A percentile compares a stretch with the other conserved stretches of the same genome.
These are phyloP conservation scores for Bettongia penicillata DNA, from an alignment of 2,113 vertebrate genomes.

Conservation along the genomic window DNA sequence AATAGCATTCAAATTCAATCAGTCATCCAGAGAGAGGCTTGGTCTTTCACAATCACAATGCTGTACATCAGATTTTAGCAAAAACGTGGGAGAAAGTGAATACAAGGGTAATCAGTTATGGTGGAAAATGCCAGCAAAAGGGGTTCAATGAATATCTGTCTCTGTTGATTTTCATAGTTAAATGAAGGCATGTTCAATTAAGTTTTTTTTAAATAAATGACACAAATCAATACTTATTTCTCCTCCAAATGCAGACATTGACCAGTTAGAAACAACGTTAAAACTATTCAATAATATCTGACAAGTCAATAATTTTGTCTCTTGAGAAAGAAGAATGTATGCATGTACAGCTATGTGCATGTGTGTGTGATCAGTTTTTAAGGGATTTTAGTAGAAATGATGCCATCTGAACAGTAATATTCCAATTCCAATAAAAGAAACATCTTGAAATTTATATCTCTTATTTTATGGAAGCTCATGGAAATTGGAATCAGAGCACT, in stretches of 20 bases:
- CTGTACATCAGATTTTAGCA: constrained; percentile 46
- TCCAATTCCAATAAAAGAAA: not conserved
- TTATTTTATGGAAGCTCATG: not conserved
- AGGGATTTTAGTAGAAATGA: not conserved
- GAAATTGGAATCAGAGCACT: not conserved
- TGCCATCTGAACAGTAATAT: not conserved
- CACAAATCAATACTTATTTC: constrained; percentile 37
- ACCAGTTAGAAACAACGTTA: constrained; percentile 12
- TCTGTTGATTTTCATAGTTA: constrained; percentile 38
- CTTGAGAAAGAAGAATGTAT: not conserved
- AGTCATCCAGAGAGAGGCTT: constrained; percentile 57
- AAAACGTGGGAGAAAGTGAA: not conserved
- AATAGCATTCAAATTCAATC: constrained; percentile 65
- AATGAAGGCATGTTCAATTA: constrained; percentile 13
- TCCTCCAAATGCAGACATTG: not conserved
- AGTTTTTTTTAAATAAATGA: constrained; percentile 28
- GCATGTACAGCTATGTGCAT: not conserved
- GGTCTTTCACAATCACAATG: constrained; percentile 49
- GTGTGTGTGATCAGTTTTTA: not conserved
- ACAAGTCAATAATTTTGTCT: constrained; percentile 37
- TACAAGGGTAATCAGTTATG: constrained; percentile 31
- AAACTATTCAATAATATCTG: constrained; percentile 30
- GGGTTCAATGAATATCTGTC: not conserved
- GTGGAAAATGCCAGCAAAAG: constrained; percentile 36
- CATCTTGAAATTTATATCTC: not conserved